Conservation (phyloP, 2,797 vertebrate genomes). For the Xyrichtys novacula region DNA sequence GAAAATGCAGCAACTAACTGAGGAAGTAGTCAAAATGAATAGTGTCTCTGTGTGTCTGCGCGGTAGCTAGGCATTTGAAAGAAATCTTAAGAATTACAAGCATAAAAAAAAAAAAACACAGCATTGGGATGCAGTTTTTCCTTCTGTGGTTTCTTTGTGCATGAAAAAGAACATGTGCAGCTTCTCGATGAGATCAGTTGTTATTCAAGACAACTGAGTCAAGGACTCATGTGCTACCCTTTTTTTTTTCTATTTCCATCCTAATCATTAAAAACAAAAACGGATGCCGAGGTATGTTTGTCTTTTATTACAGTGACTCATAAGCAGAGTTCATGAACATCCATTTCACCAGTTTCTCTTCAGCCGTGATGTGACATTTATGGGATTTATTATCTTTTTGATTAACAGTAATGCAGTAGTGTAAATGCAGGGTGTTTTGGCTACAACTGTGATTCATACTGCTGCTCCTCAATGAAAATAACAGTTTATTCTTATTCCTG, state of each 20-base stretch:
- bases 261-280: background rate
- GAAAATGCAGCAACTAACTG: background rate
- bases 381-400: background rate
- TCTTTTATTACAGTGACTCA: constrained; percentile 1
- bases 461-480: constrained; percentile 9
- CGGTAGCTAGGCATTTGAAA: background rate
- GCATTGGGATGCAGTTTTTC: too few relatives aligned
- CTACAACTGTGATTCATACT: background rate
- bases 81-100: background rate
- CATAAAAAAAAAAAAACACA: too few relatives aligned
- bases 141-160: too few relatives aligned
- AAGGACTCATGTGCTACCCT: background rate
- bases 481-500: constrained; percentile 43
- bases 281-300: background rate
- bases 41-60: background rate
- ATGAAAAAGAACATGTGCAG: background rate
- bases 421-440: background rate
- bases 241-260: background rate
- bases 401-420: constrained; percentile 9
- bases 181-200: background rate
- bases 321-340: background rate
- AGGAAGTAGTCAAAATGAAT: too few relatives aligned
- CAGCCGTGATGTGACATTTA: constrained; percentile 2
- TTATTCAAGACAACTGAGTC: background rate
- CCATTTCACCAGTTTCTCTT: constrained; percentile 4